Evolutionary conservation across 2,888 invertebrate species (phyloP).

Genomic region (Phortica okadai): DNA sequence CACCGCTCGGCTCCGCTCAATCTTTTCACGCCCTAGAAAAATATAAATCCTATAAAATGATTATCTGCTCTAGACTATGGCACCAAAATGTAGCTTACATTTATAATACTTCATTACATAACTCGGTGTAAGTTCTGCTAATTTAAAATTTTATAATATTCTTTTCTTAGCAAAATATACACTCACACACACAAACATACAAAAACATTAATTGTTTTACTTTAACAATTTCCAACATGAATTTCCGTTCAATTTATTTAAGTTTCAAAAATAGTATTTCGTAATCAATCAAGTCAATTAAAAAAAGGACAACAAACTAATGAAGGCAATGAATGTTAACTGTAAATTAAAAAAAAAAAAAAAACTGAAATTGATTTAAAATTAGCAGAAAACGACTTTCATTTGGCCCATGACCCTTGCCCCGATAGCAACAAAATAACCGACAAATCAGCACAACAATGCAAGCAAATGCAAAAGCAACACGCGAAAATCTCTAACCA

Average conservation of each 20-base stretch:
- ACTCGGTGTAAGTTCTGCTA: conserved; percentile 29
- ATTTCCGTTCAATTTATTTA: conserved; percentile 42
- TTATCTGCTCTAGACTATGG: conserved; percentile 20
- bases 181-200: conserved; percentile 38
- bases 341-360: background rate
- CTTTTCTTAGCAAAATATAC: conserved; percentile 38
- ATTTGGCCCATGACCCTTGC: background rate
- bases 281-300: conserved; percentile 31
- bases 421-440: conserved; percentile 30
- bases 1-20: background rate
- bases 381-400: conserved; percentile 12
- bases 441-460: conserved; percentile 30
- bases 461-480: conserved; percentile 26
- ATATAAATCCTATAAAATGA: background rate
- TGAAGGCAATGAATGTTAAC: conserved; percentile 49
- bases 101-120: conserved; percentile 7
- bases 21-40: background rate
- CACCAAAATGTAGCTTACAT: conserved; percentile 28
- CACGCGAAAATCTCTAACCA: conserved; percentile 46
- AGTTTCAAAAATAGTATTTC: conserved; percentile 7
- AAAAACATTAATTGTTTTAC: conserved; percentile 28
- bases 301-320: conserved; percentile 70
- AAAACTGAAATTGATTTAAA: background rate
- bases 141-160: conserved; percentile 16
- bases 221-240: conserved; percentile 52